A percentile compares a stretch with the other conserved stretches of the same genome.
Evolutionary conservation across 2,113 vertebrate species (phyloP).

Genomic region (Scartelaos histophorus): DNA sequence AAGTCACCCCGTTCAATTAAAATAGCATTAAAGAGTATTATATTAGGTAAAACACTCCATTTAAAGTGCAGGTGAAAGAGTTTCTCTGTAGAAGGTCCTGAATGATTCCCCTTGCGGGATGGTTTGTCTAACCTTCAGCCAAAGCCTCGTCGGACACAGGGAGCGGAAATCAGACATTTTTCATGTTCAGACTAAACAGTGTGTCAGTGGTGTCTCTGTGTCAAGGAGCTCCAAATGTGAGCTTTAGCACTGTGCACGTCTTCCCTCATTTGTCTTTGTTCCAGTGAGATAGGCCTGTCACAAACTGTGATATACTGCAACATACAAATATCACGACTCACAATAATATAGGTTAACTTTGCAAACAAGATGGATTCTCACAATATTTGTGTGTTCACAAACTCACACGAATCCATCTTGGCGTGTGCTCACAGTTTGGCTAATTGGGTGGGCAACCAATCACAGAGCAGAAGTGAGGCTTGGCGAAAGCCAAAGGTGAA

Average conservation of each 20-base stretch:
- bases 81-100: constrained; percentile 9
- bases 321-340: too few relatives aligned
- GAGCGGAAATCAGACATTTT: constrained; percentile 41
- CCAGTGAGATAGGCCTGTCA: constrained; percentile 57
- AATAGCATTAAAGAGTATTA: too few relatives aligned
- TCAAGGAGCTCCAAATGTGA: constrained; percentile 57
- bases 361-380: too few relatives aligned
- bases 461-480: too few relatives aligned
- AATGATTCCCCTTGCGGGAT: constrained; percentile 20
- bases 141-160: constrained; percentile 37
- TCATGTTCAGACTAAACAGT: constrained; percentile 47
- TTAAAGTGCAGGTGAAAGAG: not conserved
- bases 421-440: too few relatives aligned
- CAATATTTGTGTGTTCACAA: too few relatives aligned
- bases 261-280: constrained; percentile 52
- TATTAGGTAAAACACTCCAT: too few relatives aligned
- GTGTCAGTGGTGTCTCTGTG: constrained; percentile 49
- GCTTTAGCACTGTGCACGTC: constrained; percentile 51
- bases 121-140: constrained; percentile 24
- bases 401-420: too few relatives aligned
- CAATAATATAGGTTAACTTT: too few relatives aligned
- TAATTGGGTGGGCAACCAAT: too few relatives aligned
- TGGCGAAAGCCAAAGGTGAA: too few relatives aligned
- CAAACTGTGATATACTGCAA: not conserved
- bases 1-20: too few relatives aligned